These are phyloP conservation scores for Pachliopta kotzebuea DNA, from an alignment of 2,888 invertebrate genomes.

Conservation along the genomic window DNA sequence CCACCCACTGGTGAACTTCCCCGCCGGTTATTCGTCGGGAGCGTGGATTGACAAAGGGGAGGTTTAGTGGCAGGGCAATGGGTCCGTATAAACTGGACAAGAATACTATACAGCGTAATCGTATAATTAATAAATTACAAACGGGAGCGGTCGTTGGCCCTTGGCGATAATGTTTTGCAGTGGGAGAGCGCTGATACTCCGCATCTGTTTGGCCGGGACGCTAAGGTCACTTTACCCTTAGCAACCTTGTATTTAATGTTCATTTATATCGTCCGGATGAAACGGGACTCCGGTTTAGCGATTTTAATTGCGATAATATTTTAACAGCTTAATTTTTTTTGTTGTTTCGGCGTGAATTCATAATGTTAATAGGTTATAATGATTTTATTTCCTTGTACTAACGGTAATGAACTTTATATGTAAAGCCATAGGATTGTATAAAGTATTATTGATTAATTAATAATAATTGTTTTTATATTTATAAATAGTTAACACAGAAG, in stretches of 20 bases:
- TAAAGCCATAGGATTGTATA: too few relatives aligned
- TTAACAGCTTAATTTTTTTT: neutral
- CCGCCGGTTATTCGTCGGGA: constrained; percentile 36
- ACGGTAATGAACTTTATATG: neutral
- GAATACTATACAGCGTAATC: constrained; percentile 55
- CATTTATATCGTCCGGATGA: constrained; percentile 25
- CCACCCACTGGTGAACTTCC: constrained; percentile 47
- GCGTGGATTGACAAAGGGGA: constrained; percentile 35
- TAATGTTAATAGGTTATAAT: too few relatives aligned
- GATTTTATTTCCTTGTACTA: neutral
- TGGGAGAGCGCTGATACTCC: constrained; percentile 62
- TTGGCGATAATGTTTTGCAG: constrained; percentile 70
- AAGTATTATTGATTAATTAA: too few relatives aligned
- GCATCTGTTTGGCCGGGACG: constrained; percentile 69
- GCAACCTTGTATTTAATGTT: constrained; percentile 42
- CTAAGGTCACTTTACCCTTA: constrained; percentile 64
- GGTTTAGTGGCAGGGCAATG: constrained; percentile 38
- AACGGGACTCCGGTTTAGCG: constrained; percentile 4
- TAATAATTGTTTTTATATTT: too few relatives aligned
- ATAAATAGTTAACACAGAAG: too few relatives aligned
- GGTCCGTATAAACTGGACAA: constrained; percentile 56
- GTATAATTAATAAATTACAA: constrained; percentile 77
- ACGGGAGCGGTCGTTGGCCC: constrained; percentile 69
- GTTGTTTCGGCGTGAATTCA: too few relatives aligned
- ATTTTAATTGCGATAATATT: constrained; percentile 14